Evolutionary conservation across 2,113 vertebrate genomes (phyloP).

Genomic region (Tachycineta bicolor): DNA sequence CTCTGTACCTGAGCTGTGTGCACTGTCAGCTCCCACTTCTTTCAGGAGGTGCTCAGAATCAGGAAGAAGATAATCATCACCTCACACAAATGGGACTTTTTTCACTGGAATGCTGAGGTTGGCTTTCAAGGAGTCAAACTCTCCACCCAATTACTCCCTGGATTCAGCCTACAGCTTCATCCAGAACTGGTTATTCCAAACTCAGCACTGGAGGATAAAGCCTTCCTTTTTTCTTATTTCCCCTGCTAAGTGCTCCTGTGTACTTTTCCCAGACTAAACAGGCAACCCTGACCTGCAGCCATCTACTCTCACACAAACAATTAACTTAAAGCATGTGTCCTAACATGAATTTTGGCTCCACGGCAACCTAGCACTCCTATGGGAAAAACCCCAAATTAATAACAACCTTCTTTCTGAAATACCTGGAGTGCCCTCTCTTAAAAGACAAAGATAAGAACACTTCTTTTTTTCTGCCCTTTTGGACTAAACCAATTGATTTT

Average conservation of each 20-base stretch:
- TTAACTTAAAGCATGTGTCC: constrained; percentile 63
- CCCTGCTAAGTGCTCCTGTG: constrained; percentile 28
- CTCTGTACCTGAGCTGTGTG: neutral
- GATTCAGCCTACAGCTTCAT: constrained; percentile 43
- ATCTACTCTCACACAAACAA: constrained; percentile 58
- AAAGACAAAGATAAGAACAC: constrained; percentile 35
- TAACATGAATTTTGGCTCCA: constrained; percentile 57
- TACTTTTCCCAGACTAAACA: constrained; percentile 62
- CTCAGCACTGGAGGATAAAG: constrained; percentile 38
- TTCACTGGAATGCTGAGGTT: constrained; percentile 51
- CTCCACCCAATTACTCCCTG: constrained; percentile 24
- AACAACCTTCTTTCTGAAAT: constrained; percentile 37
- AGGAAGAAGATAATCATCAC: constrained; percentile 42
- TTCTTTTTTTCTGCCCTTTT: neutral
- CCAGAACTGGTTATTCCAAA: constrained; percentile 59
- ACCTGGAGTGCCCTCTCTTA: constrained; percentile 56
- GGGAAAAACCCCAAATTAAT: constrained; percentile 67
- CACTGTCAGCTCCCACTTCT: neutral
- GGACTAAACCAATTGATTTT: constrained; percentile 14
- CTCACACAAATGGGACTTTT: neutral
- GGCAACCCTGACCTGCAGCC: constrained; percentile 56
- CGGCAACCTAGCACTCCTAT: constrained; percentile 42
- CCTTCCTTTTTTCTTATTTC: constrained; percentile 39
- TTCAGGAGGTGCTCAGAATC: neutral
- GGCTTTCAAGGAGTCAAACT: constrained; percentile 48